Evolutionary conservation across 2,113 vertebrate genomes (phyloP).

Genomic region (Ceyx cyanopectus): DNA sequence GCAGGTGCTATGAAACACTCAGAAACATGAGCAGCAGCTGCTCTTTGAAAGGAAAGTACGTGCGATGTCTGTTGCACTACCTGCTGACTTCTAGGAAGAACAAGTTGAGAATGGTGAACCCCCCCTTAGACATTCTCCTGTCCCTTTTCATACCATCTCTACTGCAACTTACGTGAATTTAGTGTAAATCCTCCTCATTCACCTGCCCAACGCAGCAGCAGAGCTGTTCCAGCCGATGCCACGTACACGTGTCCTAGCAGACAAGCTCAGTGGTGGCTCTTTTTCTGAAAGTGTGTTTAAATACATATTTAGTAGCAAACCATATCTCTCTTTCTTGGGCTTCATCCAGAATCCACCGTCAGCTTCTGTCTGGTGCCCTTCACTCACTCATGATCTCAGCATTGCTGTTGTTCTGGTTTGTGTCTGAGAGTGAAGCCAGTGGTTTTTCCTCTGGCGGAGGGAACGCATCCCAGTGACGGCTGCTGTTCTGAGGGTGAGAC

Average conservation of each 20-base stretch:
- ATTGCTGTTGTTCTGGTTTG: neutral
- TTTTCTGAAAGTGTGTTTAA: neutral
- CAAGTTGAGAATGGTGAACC: neutral
- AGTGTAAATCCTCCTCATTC: neutral
- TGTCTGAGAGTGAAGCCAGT: neutral
- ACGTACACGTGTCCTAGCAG: neutral
- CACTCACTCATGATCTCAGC: fast-evolving
- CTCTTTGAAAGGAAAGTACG: neutral
- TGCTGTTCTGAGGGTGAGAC: neutral
- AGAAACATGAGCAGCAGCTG: neutral
- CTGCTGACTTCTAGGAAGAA: neutral
- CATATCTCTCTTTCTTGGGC: neutral
- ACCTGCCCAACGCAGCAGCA: neutral
- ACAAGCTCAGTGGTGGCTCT: neutral
- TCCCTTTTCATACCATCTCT: neutral
- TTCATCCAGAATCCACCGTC: neutral
- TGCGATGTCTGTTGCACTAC: neutral
- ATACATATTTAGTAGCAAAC: neutral
- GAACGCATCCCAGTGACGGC: fast-evolving
- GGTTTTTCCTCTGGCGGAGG: neutral
- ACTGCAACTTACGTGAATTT: neutral
- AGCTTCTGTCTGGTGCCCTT: neutral
- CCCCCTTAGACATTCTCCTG: neutral
- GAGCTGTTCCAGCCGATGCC: neutral
- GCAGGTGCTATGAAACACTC: neutral